Percentiles rank a stretch among this genome's conserved stretches.
Conservation (phyloP, 2,113 vertebrate genomes). For the Mugil cephalus region DNA sequence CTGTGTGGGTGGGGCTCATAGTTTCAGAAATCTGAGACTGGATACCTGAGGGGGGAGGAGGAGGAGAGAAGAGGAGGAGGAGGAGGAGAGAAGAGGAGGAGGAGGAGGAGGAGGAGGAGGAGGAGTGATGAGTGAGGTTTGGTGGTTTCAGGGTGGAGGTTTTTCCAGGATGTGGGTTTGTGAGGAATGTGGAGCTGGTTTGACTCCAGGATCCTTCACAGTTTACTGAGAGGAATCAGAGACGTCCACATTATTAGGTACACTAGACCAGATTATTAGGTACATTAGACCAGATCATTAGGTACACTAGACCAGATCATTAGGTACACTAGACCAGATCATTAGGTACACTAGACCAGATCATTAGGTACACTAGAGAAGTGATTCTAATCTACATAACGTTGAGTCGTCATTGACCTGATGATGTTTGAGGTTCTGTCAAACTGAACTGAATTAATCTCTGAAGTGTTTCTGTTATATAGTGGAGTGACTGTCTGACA, state of each 20-base stretch:
- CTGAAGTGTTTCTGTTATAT: no score
- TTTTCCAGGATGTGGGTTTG: conserved; percentile 76
- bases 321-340: no score
- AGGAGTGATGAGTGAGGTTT: background rate
- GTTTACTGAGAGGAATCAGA: background rate
- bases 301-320: no score
- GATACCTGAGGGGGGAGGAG: conserved; percentile 34
- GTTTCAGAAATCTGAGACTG: background rate
- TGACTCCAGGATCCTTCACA: conserved; percentile 54
- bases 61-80: no score
- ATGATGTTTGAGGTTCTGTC: no score
- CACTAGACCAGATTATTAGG: background rate
- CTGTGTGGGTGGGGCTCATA: background rate
- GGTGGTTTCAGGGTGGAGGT: conserved; percentile 44
- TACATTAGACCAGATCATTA: background rate
- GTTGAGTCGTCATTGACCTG: no score
- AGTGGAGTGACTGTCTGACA: no score
- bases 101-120: conserved; percentile 21
- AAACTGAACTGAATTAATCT: no score
- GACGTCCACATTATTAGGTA: background rate
- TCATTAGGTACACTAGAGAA: no score
- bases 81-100: no score
- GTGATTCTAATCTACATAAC: no score
- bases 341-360: background rate
- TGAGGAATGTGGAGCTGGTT: conserved; percentile 76